Conservation (phyloP, 2,888 invertebrate species). For the Lithosia quadra region DNA sequence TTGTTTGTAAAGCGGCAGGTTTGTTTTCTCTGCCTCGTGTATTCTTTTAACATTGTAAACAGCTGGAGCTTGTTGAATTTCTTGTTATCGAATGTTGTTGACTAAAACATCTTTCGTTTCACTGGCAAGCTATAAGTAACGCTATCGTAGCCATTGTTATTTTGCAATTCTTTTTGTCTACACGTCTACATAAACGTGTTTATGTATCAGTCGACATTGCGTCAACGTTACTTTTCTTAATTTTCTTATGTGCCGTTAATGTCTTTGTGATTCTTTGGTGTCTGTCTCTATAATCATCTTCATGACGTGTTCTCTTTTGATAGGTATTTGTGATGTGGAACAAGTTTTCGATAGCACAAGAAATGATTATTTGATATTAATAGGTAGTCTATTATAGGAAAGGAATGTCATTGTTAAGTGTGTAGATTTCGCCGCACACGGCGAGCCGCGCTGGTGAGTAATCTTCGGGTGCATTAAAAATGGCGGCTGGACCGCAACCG, state of each 20-base stretch:
- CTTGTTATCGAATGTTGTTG: slow-evolving; percentile 68
- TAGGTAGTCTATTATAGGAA: slow-evolving; percentile 45
- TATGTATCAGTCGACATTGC: slow-evolving; percentile 46
- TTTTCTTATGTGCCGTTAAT: slow-evolving; percentile 40
- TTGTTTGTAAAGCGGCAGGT: slow-evolving; percentile 73
- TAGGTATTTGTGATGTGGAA: slow-evolving; percentile 18
- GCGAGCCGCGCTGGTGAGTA: slow-evolving; percentile 49
- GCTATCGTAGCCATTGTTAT: slow-evolving; percentile 53
- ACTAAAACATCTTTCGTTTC: slow-evolving; percentile 60
- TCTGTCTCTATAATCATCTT: slow-evolving; percentile 24
- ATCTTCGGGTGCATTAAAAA: slow-evolving; percentile 61
- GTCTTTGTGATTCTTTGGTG: slow-evolving; percentile 29
- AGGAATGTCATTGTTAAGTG: slow-evolving; percentile 50
- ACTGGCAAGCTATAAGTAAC: slow-evolving; percentile 55
- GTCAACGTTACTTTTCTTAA: slow-evolving; percentile 45
- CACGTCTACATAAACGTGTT: slow-evolving; percentile 39
- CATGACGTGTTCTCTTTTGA: slow-evolving; percentile 19
- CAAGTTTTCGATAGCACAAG: slow-evolving; percentile 11
- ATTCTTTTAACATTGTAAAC: slow-evolving; percentile 69
- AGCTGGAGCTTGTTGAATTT: slow-evolving; percentile 66
- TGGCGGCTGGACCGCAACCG: slow-evolving; percentile 54
- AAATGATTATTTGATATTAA: slow-evolving; percentile 22
- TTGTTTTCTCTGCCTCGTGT: slow-evolving; percentile 70
- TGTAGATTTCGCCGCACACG: slow-evolving; percentile 49
- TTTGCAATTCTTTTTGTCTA: slow-evolving; percentile 53